Evolutionary conservation across 1,140 invertebrate species (phyloP).

Genomic region (Rhynchophorus ferrugineus): DNA sequence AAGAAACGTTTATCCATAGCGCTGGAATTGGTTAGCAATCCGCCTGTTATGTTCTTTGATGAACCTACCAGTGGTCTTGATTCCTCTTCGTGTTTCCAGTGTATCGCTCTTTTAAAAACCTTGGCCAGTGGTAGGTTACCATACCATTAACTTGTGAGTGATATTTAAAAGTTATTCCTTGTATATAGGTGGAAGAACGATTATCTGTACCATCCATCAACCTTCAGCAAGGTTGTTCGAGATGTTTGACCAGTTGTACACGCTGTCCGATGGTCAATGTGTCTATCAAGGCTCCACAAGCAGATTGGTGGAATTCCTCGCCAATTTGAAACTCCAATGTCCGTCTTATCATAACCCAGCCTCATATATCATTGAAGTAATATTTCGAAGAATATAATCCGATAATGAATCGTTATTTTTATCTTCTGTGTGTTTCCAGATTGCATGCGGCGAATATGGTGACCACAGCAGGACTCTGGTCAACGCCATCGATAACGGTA

Average conservation of each 20-base stretch:
- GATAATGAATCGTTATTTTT: too few species aligned
- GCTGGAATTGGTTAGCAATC: slow-evolving; percentile 93
- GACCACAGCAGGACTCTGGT: slow-evolving; percentile 73
- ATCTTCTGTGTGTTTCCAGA: too few species aligned
- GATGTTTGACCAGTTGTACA: slow-evolving; percentile 95
- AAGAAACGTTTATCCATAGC: slow-evolving; percentile 94
- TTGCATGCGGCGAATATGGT: slow-evolving; percentile 91
- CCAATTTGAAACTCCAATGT: slow-evolving; percentile 73
- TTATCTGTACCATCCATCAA: slow-evolving; percentile 97
- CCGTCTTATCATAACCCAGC: slow-evolving; percentile 96
- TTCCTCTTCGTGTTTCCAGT: slow-evolving; percentile 90
- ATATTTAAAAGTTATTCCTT: neutral
- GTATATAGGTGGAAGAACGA: slow-evolving; percentile 64
- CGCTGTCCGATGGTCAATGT: slow-evolving; percentile 87
- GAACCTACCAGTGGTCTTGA: slow-evolving; percentile 95
- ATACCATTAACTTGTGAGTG: neutral
- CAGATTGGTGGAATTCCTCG: slow-evolving; percentile 81
- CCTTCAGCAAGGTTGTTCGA: slow-evolving; percentile 92
- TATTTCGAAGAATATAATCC: too few species aligned
- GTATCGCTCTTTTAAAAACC: slow-evolving; percentile 80
- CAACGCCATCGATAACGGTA: slow-evolving; percentile 74
- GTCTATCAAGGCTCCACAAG: slow-evolving; percentile 85
- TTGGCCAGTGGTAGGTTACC: slow-evolving; percentile 63
- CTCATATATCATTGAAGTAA: slow-evolving; percentile 78
- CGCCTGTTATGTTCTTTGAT: slow-evolving; percentile 96